Base-by-base conservation (phyloP, 2,888 invertebrate species). In the Chrysolina americana region DNA sequence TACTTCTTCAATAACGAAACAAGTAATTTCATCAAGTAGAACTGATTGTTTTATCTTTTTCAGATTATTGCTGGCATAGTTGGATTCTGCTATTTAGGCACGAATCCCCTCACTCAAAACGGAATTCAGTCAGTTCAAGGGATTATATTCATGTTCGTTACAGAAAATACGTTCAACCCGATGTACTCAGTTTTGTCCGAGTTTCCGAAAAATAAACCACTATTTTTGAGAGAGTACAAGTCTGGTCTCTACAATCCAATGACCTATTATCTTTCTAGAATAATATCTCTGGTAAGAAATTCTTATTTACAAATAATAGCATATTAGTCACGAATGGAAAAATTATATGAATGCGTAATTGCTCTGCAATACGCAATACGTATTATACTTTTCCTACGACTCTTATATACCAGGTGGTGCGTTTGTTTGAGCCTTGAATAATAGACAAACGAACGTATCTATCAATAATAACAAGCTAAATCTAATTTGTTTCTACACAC, bases 41-140 rank as follows among this genome's bases (percentile, higher is more conserved):
- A n/a, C n/a, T n/a, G n/a, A n/a, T n/a, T n/a, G n/a, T n/a, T 9
- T 11, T 21, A 11, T 53, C 11, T 13, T 1, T 53, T 53, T 53
- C 83, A 92, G 92, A 92, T 91, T 1, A 92, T 93, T 80, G 96
- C 94, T 0, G 70, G 95, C 2, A 91, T 96, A 79, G 93, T 96
- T 0, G 97, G 98, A 0, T 87, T 96, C 23, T 96, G 97, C 83
- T 98, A 95, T 87, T 90, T 94, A 21, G 95, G 95, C 68, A 93
- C 94, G 1, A 90, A 92, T 8, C 89, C 91, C 0, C 88, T 92
- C 0, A 93, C 94, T 63, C 97, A 96, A 87, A 89, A 91, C 65
- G 98, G 96, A 0, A 93, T 98, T 23, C 96, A 96, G 85, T 94
- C 96, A 28, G 93, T 96, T 0, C 96, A 97, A 86, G 98, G 97